A percentile compares a stretch with the other conserved stretches of the same genome.
Conservation (phyloP, 2,888 invertebrate species). For the Meteorus colon region DNA sequence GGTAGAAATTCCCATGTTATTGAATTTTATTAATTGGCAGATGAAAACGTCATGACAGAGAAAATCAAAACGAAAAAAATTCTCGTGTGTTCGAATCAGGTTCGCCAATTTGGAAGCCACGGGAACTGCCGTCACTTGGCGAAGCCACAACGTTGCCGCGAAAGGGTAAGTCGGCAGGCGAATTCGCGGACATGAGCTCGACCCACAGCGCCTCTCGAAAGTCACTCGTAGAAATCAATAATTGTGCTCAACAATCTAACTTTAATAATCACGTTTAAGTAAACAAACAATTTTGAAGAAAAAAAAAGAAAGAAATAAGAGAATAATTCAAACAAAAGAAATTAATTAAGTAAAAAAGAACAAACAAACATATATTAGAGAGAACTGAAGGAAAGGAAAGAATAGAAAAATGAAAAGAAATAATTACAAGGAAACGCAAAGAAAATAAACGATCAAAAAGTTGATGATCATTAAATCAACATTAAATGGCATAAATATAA, state of each 20-base stretch:
- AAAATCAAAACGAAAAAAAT: slow-evolving; percentile 44
- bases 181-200: slow-evolving; percentile 74
- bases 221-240: slow-evolving; percentile 76
- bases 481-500: slow-evolving; percentile 31
- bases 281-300: slow-evolving; percentile 61
- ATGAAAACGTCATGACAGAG: slow-evolving; percentile 25
- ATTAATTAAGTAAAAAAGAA: slow-evolving; percentile 69
- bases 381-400: background rate
- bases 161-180: slow-evolving; percentile 75
- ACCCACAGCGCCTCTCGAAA: slow-evolving; percentile 77
- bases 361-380: slow-evolving; percentile 43
- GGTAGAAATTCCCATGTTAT: slow-evolving; percentile 3
- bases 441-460: slow-evolving; percentile 17
- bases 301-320: slow-evolving; percentile 51
- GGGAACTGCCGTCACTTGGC: slow-evolving; percentile 81
- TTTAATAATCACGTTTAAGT: slow-evolving; percentile 74
- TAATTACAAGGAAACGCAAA: slow-evolving; percentile 47
- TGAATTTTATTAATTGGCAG: slow-evolving; percentile 29
- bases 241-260: slow-evolving; percentile 72
- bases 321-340: slow-evolving; percentile 67
- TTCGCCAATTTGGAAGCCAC: slow-evolving; percentile 99
- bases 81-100: slow-evolving; percentile 76
- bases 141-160: slow-evolving; percentile 80
- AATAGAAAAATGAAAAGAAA: slow-evolving; percentile 23
- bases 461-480: slow-evolving; percentile 18